Conservation (phyloP, 2,113 vertebrate genomes). For the Ifrita kowaldi region DNA sequence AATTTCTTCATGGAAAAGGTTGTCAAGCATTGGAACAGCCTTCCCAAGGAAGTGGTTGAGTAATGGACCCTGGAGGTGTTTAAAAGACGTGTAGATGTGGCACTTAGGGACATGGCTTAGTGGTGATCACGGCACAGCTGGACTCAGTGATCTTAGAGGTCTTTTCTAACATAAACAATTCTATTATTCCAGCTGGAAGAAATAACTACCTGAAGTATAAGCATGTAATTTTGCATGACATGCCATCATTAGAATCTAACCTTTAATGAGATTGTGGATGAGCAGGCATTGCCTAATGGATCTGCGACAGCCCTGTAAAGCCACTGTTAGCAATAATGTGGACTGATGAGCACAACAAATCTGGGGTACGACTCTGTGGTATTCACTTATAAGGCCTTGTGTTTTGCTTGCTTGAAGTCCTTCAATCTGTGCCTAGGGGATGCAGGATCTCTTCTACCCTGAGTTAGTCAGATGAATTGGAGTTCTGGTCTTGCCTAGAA, state of each 20-base stretch:
- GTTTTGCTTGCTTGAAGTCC: not conserved
- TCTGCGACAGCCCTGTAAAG: not conserved
- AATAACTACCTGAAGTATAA: not conserved
- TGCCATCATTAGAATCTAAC: not conserved
- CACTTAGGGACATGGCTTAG: not conserved
- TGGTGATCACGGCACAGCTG: not conserved
- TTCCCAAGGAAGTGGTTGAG: not conserved
- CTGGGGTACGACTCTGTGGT: rapidly evolving
- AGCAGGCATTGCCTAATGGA: not conserved
- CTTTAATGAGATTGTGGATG: not conserved
- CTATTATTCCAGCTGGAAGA: not conserved
- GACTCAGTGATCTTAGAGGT: not conserved
- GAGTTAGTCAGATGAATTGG: not conserved
- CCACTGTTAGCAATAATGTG: not conserved
- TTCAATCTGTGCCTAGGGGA: not conserved
- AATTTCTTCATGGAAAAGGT: not conserved
- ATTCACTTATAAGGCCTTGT: not conserved
- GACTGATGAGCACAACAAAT: not conserved
- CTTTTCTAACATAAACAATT: not conserved
- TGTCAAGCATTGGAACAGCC: not conserved
- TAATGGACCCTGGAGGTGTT: not conserved
- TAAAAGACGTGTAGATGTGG: not conserved
- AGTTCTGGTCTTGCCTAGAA: not conserved
- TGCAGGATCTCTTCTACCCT: not conserved
- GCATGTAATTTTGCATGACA: not conserved